A percentile compares a stretch with the other conserved stretches of the same genome.
Conservation (phyloP, 2,113 vertebrate genomes). For the Aptenodytes forsteri region DNA sequence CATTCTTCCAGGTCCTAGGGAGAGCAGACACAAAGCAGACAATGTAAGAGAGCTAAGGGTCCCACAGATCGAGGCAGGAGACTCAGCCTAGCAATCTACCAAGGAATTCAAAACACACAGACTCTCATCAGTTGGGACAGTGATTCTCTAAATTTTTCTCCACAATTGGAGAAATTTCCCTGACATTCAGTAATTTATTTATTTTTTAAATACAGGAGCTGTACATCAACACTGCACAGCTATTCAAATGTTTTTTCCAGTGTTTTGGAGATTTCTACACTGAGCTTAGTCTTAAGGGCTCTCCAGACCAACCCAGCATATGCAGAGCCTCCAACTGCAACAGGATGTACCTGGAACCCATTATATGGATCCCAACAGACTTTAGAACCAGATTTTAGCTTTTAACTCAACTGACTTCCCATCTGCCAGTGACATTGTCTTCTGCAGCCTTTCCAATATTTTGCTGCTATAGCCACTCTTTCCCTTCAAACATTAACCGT, state of each 20-base stretch:
- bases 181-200: neutral
- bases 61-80: neutral
- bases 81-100: neutral
- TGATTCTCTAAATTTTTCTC: neutral
- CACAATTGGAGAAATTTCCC: neutral
- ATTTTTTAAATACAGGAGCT: neutral
- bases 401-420: neutral
- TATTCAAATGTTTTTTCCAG: neutral
- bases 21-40: conserved; percentile 12
- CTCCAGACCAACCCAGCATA: neutral
- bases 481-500: neutral
- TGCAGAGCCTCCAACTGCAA: neutral
- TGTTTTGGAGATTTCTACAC: neutral
- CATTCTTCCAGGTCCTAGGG: conserved; percentile 93
- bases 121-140: neutral
- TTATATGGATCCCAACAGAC: neutral
- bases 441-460: neutral
- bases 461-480: neutral
- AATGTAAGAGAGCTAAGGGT: neutral
- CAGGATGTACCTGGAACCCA: neutral
- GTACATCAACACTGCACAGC: neutral
- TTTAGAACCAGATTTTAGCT: neutral
- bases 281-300: neutral
- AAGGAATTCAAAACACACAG: neutral
- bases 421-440: neutral